These are phyloP conservation scores for Notocelia uddmanniana DNA, from an alignment of 2,888 invertebrate genomes.

Conservation along the genomic window DNA sequence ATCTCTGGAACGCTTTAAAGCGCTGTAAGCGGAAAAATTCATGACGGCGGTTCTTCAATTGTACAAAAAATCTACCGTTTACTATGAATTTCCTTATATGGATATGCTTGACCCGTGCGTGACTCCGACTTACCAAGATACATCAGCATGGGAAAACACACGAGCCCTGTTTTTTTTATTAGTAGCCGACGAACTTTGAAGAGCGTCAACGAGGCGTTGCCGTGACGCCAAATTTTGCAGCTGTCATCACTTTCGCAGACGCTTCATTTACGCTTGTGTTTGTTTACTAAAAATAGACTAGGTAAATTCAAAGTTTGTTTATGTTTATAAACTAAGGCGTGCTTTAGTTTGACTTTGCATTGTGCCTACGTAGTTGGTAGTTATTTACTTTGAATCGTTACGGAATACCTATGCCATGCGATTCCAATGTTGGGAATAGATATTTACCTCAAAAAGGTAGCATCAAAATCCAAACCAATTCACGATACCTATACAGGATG, in stretches of 20 bases:
- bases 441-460: background rate
- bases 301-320: slow-evolving; percentile 7
- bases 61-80: background rate
- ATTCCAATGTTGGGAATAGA: background rate
- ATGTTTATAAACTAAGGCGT: background rate
- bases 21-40: background rate
- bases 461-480: background rate
- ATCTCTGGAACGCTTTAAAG: background rate
- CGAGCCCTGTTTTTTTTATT: slow-evolving; percentile 33
- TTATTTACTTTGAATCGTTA: background rate
- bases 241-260: slow-evolving; percentile 36
- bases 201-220: slow-evolving; percentile 33
- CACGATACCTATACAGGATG: too few species aligned
- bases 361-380: background rate
- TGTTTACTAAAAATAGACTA: slow-evolving; percentile 30
- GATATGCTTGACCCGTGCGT: background rate
- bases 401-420: background rate
- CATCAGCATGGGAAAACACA: slow-evolving; percentile 24
- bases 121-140: background rate
- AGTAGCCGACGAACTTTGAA: slow-evolving; percentile 39
- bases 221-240: slow-evolving; percentile 40
- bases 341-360: background rate
- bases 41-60: background rate
- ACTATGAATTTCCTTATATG: background rate
- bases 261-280: slow-evolving; percentile 28